Base-by-base conservation (phyloP, 2,888 invertebrate species). In the Malachius bipustulatus region DNA sequence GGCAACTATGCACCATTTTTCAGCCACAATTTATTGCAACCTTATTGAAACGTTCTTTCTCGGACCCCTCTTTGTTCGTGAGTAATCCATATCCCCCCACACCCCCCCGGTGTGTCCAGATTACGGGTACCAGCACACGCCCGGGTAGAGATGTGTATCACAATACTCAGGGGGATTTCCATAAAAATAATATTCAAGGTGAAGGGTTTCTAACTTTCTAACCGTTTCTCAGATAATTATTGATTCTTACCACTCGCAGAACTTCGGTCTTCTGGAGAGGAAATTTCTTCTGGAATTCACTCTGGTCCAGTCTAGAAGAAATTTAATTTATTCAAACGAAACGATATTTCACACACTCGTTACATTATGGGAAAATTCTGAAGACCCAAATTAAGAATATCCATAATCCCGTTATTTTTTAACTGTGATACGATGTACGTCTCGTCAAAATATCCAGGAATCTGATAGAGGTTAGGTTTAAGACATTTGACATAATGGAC, bases 401-500 rank as follows among this genome's bases (percentile, higher is more conserved):
- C 50, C n/a, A 47, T 42, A 4, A 52, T 40, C 4, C 50, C 52
- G 27, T 52, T 52, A 4, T 39, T 35, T 16, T 13, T 32, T 12
- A 51, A 11, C 30, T 52, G 49, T 4, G 44, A 28, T n/a, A 36
- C 39, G 30, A 51, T 47, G 35, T 41, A 49, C 2, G 36, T 30
- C 26, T 47, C 46, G 24, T 51, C 49, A 14, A 52, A 40, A 29
- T 38, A 41, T 14, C 42, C 45, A 4, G 44, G 30, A 4, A 44
- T 39, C 32, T 48, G 41, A 11, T 38, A 41, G 9, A 39, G 30
- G 32, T 50, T 53, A 10, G 62, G 62, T 41, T 56, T 62, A 9
- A 63, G 46, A 38, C 64, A 64, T 43, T 60, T 56, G 4, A 64
- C 54, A 38, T 62, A 63, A 47, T 64, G 62, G 2, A 55, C 47